Evolutionary conservation across 1,140 invertebrate genomes (phyloP), one percentile per base, ranked within the genome.

Genomic region (Branchinecta lynchi): DNA sequence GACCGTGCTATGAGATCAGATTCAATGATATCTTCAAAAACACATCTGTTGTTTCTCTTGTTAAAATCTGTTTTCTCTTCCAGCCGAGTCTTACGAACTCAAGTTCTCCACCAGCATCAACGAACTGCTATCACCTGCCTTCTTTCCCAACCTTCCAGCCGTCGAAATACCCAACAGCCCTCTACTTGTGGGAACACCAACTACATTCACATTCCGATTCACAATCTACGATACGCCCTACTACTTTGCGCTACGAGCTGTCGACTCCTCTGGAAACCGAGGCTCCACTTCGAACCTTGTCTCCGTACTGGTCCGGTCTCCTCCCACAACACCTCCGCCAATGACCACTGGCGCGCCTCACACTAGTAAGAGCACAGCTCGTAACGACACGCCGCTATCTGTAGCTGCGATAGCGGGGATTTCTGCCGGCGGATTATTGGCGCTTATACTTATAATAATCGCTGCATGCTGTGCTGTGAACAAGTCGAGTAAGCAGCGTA

Each of bases 261-360:
- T 81, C 66, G 79, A 80, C 69, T 73, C 75, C 15, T 70, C 70
- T n/a, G 77, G 76, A 12, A 77, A 79, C 51, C 75, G 76, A 8
- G 80, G 81, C 1, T 80, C 80, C 5, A 74, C 82, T 32, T 86
- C 84, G 0, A 86, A 86, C 74, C 81, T 81, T 74, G 81, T 82
- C 7, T 74, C 79, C 17, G 76, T 83, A 32, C 76, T 79, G 44
- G 79, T 83, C 3, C 80, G 81, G 3, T 68, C 74, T 21, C 73
- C 73, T 17, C 73, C 73, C 9, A 75, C 71, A 12, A 74, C 74
- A 44, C 70, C 71, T 9, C 69, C 71, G 8, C 69, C 72, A 6
- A 68, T 71, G 9, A 66, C 66, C 3, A 70, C 70, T 43, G 69
- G 67, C 44, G 66, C 67, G 17, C 69, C 70, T 21, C 68, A 66